Evolutionary conservation across 2,113 vertebrate species (phyloP).

Genomic region (Melanerpes formicivorus): DNA sequence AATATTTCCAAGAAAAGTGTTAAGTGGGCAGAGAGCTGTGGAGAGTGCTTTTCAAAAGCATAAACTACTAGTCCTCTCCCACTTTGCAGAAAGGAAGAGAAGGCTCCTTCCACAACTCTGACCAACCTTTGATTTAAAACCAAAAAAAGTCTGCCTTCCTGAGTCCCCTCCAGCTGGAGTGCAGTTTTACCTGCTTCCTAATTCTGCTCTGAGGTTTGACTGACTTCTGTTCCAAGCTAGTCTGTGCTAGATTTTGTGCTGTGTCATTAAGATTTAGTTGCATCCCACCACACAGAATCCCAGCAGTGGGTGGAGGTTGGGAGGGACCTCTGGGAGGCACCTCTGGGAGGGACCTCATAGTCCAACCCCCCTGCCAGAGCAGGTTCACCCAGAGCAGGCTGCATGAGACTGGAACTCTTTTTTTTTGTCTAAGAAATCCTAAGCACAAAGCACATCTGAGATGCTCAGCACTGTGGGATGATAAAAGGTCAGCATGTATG

Average conservation of each 20-base stretch:
- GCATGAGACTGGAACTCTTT: not conserved
- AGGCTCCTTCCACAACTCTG: not conserved
- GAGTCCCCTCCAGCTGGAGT: not conserved
- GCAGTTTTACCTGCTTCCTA: not conserved
- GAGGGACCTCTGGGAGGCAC: no score
- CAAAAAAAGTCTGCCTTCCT: not conserved
- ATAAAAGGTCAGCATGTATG: not conserved
- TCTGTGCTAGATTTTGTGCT: not conserved
- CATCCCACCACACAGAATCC: not conserved
- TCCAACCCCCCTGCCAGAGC: no score
- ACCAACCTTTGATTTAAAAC: not conserved
- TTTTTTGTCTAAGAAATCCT: not conserved
- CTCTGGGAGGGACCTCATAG: no score
- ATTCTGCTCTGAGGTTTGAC: not conserved
- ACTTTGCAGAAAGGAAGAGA: not conserved
- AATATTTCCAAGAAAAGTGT: not conserved
- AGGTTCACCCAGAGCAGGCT: no score
- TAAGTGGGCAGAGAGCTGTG: not conserved
- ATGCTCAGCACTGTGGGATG: not conserved
- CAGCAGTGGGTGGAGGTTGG: no score
- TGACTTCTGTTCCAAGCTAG: not conserved
- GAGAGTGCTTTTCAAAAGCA: not conserved
- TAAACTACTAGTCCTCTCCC: not conserved
- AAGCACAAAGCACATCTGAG: not conserved
- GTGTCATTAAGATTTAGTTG: not conserved